Base-by-base conservation (phyloP, 2,888 invertebrate genomes). In the Erebia epiphron region DNA sequence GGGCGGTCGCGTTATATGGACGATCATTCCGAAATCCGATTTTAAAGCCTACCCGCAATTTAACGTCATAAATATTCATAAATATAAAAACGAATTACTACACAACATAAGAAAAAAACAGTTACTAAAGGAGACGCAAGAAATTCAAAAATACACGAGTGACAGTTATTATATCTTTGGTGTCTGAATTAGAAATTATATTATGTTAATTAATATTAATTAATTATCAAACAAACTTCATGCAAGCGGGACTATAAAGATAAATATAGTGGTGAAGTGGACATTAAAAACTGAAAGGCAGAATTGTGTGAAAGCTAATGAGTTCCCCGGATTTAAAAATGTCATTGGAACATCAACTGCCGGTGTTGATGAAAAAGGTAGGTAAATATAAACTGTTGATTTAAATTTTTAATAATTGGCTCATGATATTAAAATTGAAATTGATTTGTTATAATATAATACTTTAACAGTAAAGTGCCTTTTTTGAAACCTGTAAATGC, bases 291-390 rank as follows among this genome's bases (percentile, higher is more conserved):
- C 2, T 26, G 18, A 21, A 16, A 26, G 3, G 16, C 18, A 16
- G 49, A 26, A 16, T 56, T 61, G 50, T 41, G 60, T 67, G 41
- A 67, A 41, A 18, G 18, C 74, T 67, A 76, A 91, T 88, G 87
- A 89, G 86, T 83, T 89, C 91, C 75, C 86, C 88, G 14, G 86
- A 87, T 79, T 78, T 89, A 75, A 88, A 90, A 79, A 89, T 92
- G 90, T 90, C 92, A 73, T 80, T 92, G 84, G 92, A 92, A 76
- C 90, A 86, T 75, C 89, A 89, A 82, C 86, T 91, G 76, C 90
- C 92, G 79, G 89, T 85, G 77, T 82, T 93, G 74, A 85, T 92
- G 78, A 88, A 92, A 78, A 87, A 93, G 92, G 92, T 93, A 90
- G 68, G 58, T 66, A 54, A 54, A 54, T 54, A 54, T 46, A 43